phyloP scores from a whole-genome alignment of 2,113 vertebrate species.

The Holacanthus passer region DNA sequence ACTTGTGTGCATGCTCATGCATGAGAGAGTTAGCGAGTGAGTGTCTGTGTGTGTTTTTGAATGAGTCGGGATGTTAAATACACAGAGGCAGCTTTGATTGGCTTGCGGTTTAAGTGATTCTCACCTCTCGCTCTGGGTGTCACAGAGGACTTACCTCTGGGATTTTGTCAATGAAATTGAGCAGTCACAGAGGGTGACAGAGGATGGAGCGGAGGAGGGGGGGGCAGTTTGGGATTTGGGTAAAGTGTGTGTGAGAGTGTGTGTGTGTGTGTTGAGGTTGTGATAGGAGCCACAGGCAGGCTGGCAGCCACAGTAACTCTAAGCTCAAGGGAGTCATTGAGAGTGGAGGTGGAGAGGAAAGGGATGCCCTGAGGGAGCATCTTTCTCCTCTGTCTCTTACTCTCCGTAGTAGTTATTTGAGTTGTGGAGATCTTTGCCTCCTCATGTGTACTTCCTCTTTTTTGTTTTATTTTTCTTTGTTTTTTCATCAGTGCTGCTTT shows the following conservation, averaged over 20 bases:
- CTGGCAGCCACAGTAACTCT: constrained; percentile 67
- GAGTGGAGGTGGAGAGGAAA: constrained; percentile 65
- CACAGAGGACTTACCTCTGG: constrained; percentile 66
- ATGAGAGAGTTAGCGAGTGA: constrained; percentile 29
- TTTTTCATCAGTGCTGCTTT: not conserved
- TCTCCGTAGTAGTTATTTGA: constrained; percentile 29
- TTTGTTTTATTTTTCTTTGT: not conserved
- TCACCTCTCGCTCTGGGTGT: constrained; percentile 67
- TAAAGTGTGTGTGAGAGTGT: constrained; percentile 12
- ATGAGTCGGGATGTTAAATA: constrained; percentile 61
- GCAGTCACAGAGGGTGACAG: constrained; percentile 44
- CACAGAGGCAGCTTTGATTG: constrained; percentile 73
- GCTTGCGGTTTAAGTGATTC: constrained; percentile 68
- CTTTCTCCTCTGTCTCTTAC: constrained; percentile 47
- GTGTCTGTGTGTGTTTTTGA: constrained; percentile 42
- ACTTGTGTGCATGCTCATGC: constrained; percentile 37
- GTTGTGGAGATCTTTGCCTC: constrained; percentile 25
- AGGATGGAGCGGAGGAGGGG: constrained; percentile 9
- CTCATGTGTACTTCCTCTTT: not conserved
- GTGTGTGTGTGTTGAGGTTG: constrained; percentile 26
- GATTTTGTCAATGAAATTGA: constrained; percentile 63
- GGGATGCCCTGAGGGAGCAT: constrained; percentile 73
- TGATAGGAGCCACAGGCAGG: constrained; percentile 61
- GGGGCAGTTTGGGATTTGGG: constrained; percentile 45
- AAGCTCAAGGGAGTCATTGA: constrained; percentile 71